Conservation (phyloP, 2,888 invertebrate genomes). For the Lumbricus terrestris region DNA sequence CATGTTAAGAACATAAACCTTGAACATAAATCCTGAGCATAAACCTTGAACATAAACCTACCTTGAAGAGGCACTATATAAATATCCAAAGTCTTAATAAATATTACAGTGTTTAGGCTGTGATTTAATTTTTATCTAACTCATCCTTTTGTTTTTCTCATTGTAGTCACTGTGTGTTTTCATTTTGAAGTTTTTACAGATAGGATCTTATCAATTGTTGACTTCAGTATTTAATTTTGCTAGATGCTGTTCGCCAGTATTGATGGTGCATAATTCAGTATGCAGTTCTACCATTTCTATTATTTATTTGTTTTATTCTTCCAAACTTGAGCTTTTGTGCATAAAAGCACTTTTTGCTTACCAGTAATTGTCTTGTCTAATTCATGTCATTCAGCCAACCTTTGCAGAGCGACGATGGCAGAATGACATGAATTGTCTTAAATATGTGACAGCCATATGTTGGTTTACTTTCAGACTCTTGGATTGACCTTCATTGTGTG, state of each 20-base stretch:
- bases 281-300: neutral
- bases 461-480: neutral
- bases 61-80: too few relatives aligned
- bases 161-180: neutral
- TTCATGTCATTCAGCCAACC: too few relatives aligned
- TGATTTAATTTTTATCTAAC: neutral
- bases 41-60: too few relatives aligned
- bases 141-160: neutral
- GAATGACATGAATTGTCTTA: too few relatives aligned
- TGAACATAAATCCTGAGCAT: too few relatives aligned
- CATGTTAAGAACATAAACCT: too few relatives aligned
- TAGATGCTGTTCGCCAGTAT: neutral
- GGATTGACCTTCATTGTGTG: neutral
- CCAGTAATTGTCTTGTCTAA: too few relatives aligned
- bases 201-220: neutral
- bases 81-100: too few relatives aligned
- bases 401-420: too few relatives aligned
- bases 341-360: neutral
- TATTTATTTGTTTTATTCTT: neutral
- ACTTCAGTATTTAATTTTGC: neutral
- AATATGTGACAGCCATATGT: neutral
- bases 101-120: neutral
- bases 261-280: neutral
- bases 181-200: neutral
- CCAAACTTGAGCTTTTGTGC: neutral